Evolutionary conservation across 2,113 vertebrate species (phyloP).

Genomic region (Silurus glanis): DNA sequence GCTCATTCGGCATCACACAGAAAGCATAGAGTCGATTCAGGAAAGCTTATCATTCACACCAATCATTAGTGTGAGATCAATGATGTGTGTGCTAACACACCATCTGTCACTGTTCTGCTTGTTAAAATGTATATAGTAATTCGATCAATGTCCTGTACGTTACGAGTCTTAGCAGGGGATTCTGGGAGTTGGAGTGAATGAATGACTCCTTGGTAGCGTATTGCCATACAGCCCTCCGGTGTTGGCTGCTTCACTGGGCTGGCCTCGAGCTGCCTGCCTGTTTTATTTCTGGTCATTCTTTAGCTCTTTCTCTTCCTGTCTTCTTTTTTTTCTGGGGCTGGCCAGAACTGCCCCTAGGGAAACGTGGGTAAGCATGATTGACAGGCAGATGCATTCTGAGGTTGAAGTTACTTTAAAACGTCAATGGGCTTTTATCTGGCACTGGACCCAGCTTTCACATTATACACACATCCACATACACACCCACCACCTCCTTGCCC

Average conservation of each 20-base stretch:
- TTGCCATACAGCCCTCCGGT: conserved; percentile 51
- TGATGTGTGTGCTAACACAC: conserved; percentile 7
- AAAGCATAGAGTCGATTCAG: conserved; percentile 4
- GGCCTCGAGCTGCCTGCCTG: conserved; percentile 50
- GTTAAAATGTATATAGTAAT: conserved; percentile 22
- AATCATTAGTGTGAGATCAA: conserved; percentile 42
- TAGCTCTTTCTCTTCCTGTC: conserved; percentile 21
- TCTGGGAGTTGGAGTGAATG: conserved; percentile 52
- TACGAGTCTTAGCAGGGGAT: conserved; percentile 29
- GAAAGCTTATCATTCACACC: conserved; percentile 39
- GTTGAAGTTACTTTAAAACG: conserved; percentile 49
- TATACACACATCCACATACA: conserved; percentile 8
- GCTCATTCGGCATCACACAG: conserved; percentile 6
- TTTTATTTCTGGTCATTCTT: conserved; percentile 49
- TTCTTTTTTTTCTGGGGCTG: conserved; percentile 40
- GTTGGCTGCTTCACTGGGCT: conserved; percentile 45
- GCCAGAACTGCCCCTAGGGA: conserved; percentile 47
- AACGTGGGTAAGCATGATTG: conserved; percentile 50
- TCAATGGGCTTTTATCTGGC: conserved; percentile 53
- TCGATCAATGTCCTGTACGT: conserved; percentile 25
- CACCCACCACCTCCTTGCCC: background rate
- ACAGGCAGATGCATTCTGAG: conserved; percentile 51
- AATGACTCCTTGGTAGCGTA: conserved; percentile 26
- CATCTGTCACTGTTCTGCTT: conserved; percentile 4
- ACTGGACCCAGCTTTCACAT: conserved; percentile 37